These are phyloP conservation scores for Mesodorylaimus sp. DNA, from an alignment of 2,888 invertebrate species.

Conservation along the genomic window DNA sequence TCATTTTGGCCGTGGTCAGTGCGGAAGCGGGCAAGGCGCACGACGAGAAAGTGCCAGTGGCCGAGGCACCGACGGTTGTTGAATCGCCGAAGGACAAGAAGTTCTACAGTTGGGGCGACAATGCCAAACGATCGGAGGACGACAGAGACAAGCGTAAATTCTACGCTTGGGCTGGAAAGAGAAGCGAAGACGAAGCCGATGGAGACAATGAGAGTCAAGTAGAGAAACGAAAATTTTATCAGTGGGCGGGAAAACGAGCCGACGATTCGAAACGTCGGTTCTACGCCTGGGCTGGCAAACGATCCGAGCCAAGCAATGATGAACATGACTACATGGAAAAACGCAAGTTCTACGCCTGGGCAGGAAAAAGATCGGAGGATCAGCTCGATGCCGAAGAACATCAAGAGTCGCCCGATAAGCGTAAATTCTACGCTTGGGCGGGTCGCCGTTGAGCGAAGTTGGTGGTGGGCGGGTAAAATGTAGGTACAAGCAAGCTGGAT, in stretches of 20 bases:
- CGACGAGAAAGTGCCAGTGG: too few species aligned
- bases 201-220: not conserved
- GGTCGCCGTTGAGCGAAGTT: not conserved
- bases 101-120: constrained; percentile 1
- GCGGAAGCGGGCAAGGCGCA: too few species aligned
- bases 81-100: not conserved
- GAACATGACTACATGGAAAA: too few species aligned
- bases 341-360: constrained; percentile 1
- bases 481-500: too few species aligned
- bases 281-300: too few species aligned
- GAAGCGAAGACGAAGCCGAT: not conserved
- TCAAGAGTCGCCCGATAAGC: too few species aligned
- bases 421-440: not conserved
- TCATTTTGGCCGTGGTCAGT: too few species aligned
- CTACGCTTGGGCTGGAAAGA: not conserved
- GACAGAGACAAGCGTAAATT: not conserved
- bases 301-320: too few species aligned
- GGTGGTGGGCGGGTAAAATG: too few species aligned
- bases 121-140: not conserved
- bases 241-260: not conserved
- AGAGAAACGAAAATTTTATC: not conserved
- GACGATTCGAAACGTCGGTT: not conserved
- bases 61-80: too few species aligned
- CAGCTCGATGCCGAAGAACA: too few species aligned
- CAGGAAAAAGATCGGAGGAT: not conserved